Evolutionary conservation across 2,888 invertebrate species (phyloP), one percentile per base, ranked within the genome.

Genomic region (Synergus umbraculus): DNA sequence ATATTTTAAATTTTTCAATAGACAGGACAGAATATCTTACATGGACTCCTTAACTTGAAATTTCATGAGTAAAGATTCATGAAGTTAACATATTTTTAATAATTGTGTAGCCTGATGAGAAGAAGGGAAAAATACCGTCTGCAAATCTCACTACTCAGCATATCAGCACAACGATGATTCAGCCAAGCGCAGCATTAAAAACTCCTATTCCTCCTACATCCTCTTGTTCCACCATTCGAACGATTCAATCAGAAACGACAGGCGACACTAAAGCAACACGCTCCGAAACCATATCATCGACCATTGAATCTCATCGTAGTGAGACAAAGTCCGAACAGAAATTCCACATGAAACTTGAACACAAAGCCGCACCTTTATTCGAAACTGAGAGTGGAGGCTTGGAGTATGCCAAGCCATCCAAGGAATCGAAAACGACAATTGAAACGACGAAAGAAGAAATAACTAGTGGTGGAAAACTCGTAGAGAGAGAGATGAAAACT

Each of bases 271-370:
- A 88, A 79, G 87, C 90, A 73, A 88, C 87, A 46, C 89, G 91
- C 54, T 91, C 90, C 1, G 92, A 92, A 84, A 91, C 87, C 46
- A 89, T 90, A 58, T 91, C 92, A 3, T 92, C 92, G 10, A 91
- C 90, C 0, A 84, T 89, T 37, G 92, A 92, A 77, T 91, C 92
- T 0, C 92, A 89, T 69, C 88, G 89, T 65, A 89, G 87, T 65
- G 91, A 92, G 83, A 92, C 89, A 0, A 92, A 92, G 83, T 91
- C 92, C 0, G 92, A 92, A 79, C 92, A 92, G 67, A 92, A 90
- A 82, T 91, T 90, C 80, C 92, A 92, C 66, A 92, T 92, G 92
- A 92, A 92, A 83, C 79, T 92, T 18, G 91, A 92, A 81, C 92
- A 92, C 80, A 89, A 91, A 77, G 87, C 90, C n/a, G 91, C 92